phyloP scores from a whole-genome alignment of 2,888 invertebrate species.

The Lithophane leautieri region DNA sequence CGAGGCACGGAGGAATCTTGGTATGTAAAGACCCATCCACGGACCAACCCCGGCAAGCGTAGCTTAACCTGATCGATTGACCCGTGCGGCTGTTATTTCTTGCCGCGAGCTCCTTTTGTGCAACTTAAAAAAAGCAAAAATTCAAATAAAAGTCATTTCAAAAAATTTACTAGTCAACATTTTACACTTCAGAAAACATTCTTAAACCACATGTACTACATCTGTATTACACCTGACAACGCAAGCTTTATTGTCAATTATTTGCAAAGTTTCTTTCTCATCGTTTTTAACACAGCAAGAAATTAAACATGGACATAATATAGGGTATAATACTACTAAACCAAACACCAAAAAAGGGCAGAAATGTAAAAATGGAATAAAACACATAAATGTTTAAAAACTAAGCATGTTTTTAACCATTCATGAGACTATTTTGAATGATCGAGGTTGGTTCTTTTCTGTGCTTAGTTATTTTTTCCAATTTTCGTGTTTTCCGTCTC shows the following conservation, averaged over 20 bases:
- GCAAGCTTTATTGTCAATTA: slow-evolving; percentile 20
- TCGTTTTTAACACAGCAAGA: slow-evolving; percentile 57
- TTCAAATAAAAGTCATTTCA: not conserved
- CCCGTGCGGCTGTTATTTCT: too few species aligned
- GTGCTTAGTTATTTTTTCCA: not conserved
- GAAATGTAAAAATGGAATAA: slow-evolving; percentile 34
- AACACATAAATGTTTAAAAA: slow-evolving; percentile 41
- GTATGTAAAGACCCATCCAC: too few species aligned
- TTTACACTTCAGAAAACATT: not conserved
- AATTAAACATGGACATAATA: slow-evolving; percentile 69
- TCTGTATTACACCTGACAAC: not conserved
- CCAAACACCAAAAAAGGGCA: slow-evolving; percentile 66
- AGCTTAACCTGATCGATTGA: too few species aligned
- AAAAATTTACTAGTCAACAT: slow-evolving; percentile 20
- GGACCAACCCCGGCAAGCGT: too few species aligned
- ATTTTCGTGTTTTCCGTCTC: not conserved
- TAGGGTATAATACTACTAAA: slow-evolving; percentile 68
- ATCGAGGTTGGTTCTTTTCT: not conserved
- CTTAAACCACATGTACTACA: not conserved
- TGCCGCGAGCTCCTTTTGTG: too few species aligned
- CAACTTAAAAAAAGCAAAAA: not conserved
- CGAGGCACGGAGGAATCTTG: too few species aligned
- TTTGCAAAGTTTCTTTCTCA: not conserved
- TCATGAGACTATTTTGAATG: not conserved
- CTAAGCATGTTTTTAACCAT: not conserved